Evolutionary conservation across 1,140 invertebrate species (phyloP), one percentile per base, ranked within the genome.

Genomic region (Drosophila tristis): DNA sequence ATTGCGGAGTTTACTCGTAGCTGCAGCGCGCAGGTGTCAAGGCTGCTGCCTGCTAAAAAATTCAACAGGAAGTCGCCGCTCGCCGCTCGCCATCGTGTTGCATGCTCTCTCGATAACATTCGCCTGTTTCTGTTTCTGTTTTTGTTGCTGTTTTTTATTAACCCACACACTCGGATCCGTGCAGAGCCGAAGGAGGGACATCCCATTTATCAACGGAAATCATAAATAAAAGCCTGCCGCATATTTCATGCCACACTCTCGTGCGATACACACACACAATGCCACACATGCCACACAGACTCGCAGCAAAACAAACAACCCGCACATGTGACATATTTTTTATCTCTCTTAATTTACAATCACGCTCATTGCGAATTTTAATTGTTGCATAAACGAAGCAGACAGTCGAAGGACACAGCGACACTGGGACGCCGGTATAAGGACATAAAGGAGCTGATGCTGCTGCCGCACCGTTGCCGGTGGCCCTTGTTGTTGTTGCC

Each of bases 321-420:
- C 60, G 43, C 81, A 80, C 73, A 61, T 75, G 64, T 53, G 64
- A 70, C 74, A 80, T 72, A 75, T 72, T 73, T 64, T 86, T 85
- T 80, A 86, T 80, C 78, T 80, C 60, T 74, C 80, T 85, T 85
- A 85, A 85, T 85, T 85, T 85, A 85, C 81, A 85, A 86, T 86
- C 81, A 78, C 63, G 74, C 77, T 80, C 72, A 68, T 63, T 82
- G 57, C 79, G 79, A 66, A 64, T 78, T 80, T 85, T 85, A 85
- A 85, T 86, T 85, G 81, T 86, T 86, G 73, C 61, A 86, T 85
- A 85, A 86, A 53, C 77, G 81, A 85, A 66, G 67, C 54, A 59
- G 63, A 65, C 81, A 66, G 39, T 39, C 35, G 35, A 39, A 39
- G 35, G 31, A 35, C 4, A 35, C 31, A 0, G 29, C 9, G 31